Percentiles rank a stretch among this genome's conserved stretches.
phyloP scores from a whole-genome alignment of 2,888 invertebrate genomes.

The Chrysolina americana region DNA sequence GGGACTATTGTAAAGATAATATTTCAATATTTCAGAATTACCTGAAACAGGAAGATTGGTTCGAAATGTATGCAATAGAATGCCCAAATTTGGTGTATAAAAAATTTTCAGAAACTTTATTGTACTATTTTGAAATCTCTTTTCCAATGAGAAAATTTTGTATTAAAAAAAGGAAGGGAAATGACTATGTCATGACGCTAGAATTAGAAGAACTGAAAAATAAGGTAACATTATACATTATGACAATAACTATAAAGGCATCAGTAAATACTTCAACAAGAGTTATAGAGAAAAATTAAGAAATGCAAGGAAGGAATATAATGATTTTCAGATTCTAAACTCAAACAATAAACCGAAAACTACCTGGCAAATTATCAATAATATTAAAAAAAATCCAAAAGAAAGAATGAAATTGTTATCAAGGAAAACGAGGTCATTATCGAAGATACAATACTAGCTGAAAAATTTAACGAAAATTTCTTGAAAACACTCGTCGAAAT shows the following conservation, averaged over 20 bases:
- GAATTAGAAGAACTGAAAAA: no score
- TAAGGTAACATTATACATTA: no score
- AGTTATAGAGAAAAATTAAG: neutral
- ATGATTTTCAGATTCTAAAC: slow-evolving; percentile 17
- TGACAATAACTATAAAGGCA: slow-evolving; percentile 14
- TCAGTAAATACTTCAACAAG: slow-evolving; percentile 17
- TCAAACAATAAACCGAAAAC: slow-evolving; percentile 19
- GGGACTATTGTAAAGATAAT: slow-evolving; percentile 13
- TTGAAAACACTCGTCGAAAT: slow-evolving; percentile 7
- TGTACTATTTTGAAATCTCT: no score
- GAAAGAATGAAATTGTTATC: slow-evolving; percentile 7
- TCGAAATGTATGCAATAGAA: slow-evolving; percentile 9
- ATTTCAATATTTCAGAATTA: slow-evolving; percentile 14
- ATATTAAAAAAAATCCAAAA: slow-evolving; percentile 17
- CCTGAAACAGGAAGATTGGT: neutral
- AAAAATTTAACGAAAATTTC: slow-evolving; percentile 20
- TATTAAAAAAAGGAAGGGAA: slow-evolving; percentile 15
- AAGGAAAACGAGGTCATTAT: slow-evolving; percentile 17
- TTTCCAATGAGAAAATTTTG: no score
- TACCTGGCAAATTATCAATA: slow-evolving; percentile 24
- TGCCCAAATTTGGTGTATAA: no score
- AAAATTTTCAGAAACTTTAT: no score
- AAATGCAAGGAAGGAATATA: slow-evolving; percentile 3
- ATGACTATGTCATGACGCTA: no score
- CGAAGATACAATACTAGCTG: slow-evolving; percentile 14